Evolutionary conservation across 2,888 invertebrate species (phyloP).

Genomic region (Punctoribates punctum): DNA sequence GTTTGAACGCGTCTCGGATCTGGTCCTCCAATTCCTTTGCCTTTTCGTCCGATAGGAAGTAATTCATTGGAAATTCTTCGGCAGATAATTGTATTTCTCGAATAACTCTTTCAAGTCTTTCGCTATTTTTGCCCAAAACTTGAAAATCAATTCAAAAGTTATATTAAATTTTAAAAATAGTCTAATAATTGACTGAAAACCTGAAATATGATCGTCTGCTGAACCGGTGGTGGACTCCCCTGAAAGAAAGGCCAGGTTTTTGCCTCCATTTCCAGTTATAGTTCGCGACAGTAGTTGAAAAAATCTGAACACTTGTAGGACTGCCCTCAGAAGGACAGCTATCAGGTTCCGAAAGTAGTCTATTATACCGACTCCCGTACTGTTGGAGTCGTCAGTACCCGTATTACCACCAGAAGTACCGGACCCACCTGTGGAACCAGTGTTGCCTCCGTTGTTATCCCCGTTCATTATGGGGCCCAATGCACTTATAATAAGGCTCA

Average conservation of each 20-base stretch:
- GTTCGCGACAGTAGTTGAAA: neutral
- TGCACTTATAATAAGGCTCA: too few relatives aligned
- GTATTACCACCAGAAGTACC: neutral
- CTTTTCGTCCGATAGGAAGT: neutral
- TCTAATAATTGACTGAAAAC: neutral
- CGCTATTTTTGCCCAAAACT: neutral
- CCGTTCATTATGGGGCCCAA: too few relatives aligned
- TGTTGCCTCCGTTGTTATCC: neutral
- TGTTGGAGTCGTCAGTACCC: neutral
- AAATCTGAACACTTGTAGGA: neutral
- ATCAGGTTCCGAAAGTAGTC: conserved; percentile 25
- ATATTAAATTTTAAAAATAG: neutral
- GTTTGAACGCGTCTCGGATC: neutral
- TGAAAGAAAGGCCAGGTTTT: neutral
- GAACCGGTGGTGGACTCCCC: neutral
- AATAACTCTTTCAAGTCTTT: neutral
- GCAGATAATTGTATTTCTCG: neutral
- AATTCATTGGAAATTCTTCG: neutral
- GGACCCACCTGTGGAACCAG: too few relatives aligned
- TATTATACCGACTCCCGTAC: conserved; percentile 1
- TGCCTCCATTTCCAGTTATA: neutral
- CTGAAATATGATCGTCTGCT: neutral
- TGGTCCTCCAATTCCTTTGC: neutral
- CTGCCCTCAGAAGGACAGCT: neutral
- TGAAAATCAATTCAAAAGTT: neutral